Evolutionary conservation across 2,797 vertebrate genomes (phyloP).

Genomic region (Sphaeramia orbicularis): DNA sequence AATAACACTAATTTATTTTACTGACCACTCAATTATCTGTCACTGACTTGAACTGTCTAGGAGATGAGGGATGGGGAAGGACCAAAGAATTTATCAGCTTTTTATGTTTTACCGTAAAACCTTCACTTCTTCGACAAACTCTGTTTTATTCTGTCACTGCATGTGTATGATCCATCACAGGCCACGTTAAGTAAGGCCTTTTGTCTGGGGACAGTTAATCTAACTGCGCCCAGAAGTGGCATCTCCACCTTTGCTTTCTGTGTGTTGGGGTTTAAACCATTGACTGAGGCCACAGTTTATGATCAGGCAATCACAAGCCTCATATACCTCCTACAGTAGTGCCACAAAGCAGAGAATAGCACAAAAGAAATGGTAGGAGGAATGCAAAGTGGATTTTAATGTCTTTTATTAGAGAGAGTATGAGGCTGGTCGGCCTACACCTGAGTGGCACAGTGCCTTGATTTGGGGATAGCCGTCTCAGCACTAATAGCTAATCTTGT

Average conservation of each 20-base stretch:
- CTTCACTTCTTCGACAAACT: neutral
- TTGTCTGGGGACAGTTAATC: conserved; percentile 4
- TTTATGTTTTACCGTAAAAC: conserved; percentile 15
- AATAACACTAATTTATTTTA: conserved; percentile 11
- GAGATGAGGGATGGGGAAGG: neutral
- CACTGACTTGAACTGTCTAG: conserved; percentile 17
- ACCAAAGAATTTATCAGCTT: conserved; percentile 12
- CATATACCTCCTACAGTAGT: conserved; percentile 1
- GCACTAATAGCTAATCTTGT: conserved; percentile 54
- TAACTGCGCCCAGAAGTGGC: conserved; percentile 2
- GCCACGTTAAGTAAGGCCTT: conserved; percentile 5
- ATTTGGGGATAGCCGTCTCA: conserved; percentile 27
- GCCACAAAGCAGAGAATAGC: conserved; percentile 22
- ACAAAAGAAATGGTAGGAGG: conserved; percentile 31
- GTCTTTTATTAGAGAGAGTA: conserved; percentile 35
- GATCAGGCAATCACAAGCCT: conserved; percentile 17
- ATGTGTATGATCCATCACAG: neutral
- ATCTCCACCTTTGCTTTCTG: conserved; percentile 8
- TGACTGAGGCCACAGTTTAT: neutral
- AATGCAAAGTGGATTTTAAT: conserved; percentile 50
- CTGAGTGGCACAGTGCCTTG: conserved; percentile 18
- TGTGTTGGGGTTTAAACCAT: conserved; percentile 8
- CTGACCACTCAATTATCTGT: conserved; percentile 5
- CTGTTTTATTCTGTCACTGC: neutral
- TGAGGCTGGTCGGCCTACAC: conserved; percentile 12